Conservation (phyloP, 2,888 invertebrate genomes). For the Aphelenchoides bicaudatus region DNA sequence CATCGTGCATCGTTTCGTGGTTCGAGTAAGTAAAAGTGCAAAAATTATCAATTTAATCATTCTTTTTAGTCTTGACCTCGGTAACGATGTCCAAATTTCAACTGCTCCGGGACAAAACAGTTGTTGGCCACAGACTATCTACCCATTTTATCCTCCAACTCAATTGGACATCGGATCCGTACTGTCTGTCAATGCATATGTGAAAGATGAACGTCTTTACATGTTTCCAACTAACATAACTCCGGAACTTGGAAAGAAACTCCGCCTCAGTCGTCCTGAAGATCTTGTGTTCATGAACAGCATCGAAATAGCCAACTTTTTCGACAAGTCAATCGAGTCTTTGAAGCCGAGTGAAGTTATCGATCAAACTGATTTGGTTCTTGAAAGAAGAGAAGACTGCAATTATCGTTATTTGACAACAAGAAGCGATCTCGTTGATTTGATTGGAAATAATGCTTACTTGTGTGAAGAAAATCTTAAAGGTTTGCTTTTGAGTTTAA, state of each 20-base stretch:
- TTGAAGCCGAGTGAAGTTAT: not conserved
- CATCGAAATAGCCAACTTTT: not conserved
- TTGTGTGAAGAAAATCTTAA: too few species aligned
- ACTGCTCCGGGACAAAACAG: not conserved
- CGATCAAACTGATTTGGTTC: not conserved
- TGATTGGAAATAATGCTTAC: too few species aligned
- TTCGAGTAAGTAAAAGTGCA: slow-evolving; percentile 1
- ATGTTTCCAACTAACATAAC: not conserved
- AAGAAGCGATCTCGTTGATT: too few species aligned
- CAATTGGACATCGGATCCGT: not conserved
- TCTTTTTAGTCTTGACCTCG: slow-evolving; percentile 10
- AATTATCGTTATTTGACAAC: too few species aligned
- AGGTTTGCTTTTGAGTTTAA: too few species aligned
- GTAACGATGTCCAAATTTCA: not conserved
- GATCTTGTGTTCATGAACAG: slow-evolving; percentile 3
- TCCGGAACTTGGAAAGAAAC: not conserved
- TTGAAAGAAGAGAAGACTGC: too few species aligned
- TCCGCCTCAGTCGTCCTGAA: not conserved
- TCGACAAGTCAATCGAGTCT: not conserved
- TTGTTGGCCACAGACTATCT: slow-evolving; percentile 19
- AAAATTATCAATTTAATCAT: not conserved
- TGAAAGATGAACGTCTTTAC: not conserved
- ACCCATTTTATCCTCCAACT: slow-evolving; percentile 15
- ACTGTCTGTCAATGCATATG: not conserved
- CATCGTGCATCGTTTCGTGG: slow-evolving; percentile 9